Evolutionary conservation across 2,797 vertebrate species (phyloP).

Genomic region (Lepidocolaptes lacrymiger): DNA sequence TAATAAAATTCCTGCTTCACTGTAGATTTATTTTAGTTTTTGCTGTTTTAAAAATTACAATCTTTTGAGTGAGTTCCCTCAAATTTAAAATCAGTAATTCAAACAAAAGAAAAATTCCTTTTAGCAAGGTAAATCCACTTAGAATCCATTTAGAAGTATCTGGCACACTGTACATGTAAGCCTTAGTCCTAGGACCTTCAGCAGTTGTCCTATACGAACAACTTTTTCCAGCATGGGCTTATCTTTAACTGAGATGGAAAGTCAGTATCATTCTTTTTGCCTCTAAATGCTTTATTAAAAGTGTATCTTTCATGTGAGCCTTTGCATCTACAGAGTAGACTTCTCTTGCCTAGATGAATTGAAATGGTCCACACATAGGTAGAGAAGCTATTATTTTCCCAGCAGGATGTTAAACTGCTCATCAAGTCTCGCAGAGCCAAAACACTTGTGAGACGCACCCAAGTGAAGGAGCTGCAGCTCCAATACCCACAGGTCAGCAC

Average conservation of each 20-base stretch:
- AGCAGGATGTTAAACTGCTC: conserved; percentile 49
- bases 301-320: not conserved
- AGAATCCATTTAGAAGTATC: not conserved
- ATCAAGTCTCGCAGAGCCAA: conserved; percentile 12
- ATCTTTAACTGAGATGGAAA: not conserved
- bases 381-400: conserved; percentile 45
- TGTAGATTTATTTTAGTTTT: not conserved
- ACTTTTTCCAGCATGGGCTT: not conserved
- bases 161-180: not conserved
- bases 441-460: not conserved
- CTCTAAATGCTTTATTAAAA: conserved; percentile 1
- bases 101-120: not conserved
- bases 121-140: not conserved
- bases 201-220: not conserved
- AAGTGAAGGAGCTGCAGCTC: conserved; percentile 10
- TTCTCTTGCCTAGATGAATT: conserved; percentile 14
- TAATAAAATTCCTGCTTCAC: not conserved
- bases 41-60: not conserved
- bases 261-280: not conserved
- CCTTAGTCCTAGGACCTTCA: not conserved
- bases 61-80: not conserved
- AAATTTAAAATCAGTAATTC: not conserved
- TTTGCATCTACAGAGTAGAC: not conserved
- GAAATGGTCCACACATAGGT: not conserved
- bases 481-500: not conserved